phyloP scores from a whole-genome alignment of 2,888 invertebrate genomes.

The Brachynemurus nebulosus region DNA sequence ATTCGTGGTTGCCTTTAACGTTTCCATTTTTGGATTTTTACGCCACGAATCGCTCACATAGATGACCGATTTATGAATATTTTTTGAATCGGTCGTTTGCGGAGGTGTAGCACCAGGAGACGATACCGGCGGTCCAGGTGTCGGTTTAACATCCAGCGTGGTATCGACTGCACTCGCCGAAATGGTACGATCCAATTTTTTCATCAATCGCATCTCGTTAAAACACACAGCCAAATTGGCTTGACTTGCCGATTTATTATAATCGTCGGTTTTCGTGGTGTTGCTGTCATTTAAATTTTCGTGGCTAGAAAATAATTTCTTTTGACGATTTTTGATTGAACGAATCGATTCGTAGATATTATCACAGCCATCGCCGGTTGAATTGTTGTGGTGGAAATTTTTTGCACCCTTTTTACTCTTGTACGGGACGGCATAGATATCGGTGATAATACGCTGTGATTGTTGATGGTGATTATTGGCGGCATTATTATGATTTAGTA shows the following conservation, averaged over 20 bases:
- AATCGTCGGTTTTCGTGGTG: not conserved
- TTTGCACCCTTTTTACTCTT: not conserved
- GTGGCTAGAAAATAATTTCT: constrained; percentile 6
- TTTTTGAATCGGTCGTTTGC: constrained; percentile 18
- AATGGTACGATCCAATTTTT: constrained; percentile 6
- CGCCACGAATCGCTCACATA: constrained; percentile 23
- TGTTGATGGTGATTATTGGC: too few species aligned
- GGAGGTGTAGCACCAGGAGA: constrained; percentile 2
- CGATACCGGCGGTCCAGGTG: not conserved
- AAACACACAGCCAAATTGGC: constrained; percentile 32
- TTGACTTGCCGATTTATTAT: not conserved
- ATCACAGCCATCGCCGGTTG: not conserved
- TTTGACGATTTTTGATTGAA: constrained; percentile 4
- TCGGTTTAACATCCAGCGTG: constrained; percentile 24
- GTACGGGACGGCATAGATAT: constrained; percentile 8
- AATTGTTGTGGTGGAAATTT: not conserved
- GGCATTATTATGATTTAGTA: not conserved
- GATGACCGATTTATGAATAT: constrained; percentile 29
- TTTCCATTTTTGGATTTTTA: constrained; percentile 1
- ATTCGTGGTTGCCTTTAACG: constrained; percentile 1
- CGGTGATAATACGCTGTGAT: not conserved
- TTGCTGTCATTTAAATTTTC: constrained; percentile 4
- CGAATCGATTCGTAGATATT: constrained; percentile 9
- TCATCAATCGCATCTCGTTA: constrained; percentile 30
- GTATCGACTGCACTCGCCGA: constrained; percentile 31